phyloP scores from a whole-genome alignment of 2,888 invertebrate genomes.

The Scaptomyza caliginosa region DNA sequence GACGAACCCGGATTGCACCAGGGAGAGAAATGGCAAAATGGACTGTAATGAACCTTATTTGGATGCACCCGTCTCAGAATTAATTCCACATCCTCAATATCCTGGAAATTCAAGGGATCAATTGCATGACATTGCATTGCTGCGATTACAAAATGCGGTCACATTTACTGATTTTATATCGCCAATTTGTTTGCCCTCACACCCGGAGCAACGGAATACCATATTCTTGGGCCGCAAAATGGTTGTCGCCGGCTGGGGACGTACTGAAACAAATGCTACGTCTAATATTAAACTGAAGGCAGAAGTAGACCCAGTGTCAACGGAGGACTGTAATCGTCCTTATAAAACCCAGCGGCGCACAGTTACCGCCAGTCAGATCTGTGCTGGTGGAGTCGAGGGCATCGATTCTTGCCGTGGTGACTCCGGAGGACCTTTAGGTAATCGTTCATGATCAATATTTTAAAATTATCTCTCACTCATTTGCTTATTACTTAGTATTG shows the following conservation, averaged over 20 bases:
- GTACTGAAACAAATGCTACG: conserved; percentile 85
- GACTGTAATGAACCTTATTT: conserved; percentile 87
- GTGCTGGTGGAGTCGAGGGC: conserved; percentile 86
- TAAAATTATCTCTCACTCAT: not conserved
- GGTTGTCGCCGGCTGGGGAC: conserved; percentile 88
- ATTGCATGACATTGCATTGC: conserved; percentile 89
- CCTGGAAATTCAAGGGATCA: conserved; percentile 86
- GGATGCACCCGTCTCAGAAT: conserved; percentile 86
- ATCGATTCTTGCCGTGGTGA: conserved; percentile 87
- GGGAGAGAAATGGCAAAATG: conserved; percentile 67
- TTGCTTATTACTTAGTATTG: conserved; percentile 81
- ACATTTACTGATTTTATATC: conserved; percentile 85
- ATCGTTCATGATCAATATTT: not conserved
- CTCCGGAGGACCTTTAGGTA: conserved; percentile 86
- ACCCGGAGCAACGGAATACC: conserved; percentile 66
- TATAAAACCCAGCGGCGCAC: conserved; percentile 85
- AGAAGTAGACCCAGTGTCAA: conserved; percentile 84
- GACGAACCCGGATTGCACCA: conserved; percentile 77
- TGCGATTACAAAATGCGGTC: conserved; percentile 86
- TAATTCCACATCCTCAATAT: conserved; percentile 88
- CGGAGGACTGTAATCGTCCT: conserved; percentile 84
- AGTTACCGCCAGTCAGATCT: conserved; percentile 85
- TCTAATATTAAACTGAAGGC: conserved; percentile 86
- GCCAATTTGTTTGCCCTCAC: conserved; percentile 87
- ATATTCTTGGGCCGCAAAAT: conserved; percentile 83